phyloP scores from a whole-genome alignment of 2,113 vertebrate genomes.

The Xenotilapia caudafasciata region DNA sequence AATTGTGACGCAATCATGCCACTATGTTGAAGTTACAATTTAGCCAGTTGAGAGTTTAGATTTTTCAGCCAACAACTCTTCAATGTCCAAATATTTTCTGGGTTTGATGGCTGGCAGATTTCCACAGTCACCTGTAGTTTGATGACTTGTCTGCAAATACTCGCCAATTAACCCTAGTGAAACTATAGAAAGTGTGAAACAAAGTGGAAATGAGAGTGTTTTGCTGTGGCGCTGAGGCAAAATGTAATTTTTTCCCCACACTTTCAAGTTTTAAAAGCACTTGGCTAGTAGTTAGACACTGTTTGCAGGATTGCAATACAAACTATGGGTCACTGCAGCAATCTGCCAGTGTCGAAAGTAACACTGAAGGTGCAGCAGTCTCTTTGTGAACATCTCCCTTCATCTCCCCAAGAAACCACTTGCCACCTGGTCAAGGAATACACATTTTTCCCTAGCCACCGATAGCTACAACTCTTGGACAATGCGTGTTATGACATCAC shows the following conservation, averaged over 20 bases:
- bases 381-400: background rate
- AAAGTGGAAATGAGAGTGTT: background rate
- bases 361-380: background rate
- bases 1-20: background rate
- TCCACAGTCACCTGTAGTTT: background rate
- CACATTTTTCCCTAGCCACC: background rate
- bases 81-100: background rate
- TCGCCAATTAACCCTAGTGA: background rate
- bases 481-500: background rate
- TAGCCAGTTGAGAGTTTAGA: background rate
- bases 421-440: background rate
- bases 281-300: background rate
- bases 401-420: background rate
- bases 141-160: background rate
- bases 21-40: background rate
- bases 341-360: background rate
- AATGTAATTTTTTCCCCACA: accelerated
- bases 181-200: background rate
- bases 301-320: background rate
- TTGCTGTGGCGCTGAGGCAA: background rate
- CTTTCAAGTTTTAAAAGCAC: background rate
- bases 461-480: background rate
- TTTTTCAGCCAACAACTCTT: background rate
- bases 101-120: background rate
- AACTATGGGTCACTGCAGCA: background rate